Conservation (phyloP, 2,888 invertebrate genomes). For the Hipparchia sbordonii region DNA sequence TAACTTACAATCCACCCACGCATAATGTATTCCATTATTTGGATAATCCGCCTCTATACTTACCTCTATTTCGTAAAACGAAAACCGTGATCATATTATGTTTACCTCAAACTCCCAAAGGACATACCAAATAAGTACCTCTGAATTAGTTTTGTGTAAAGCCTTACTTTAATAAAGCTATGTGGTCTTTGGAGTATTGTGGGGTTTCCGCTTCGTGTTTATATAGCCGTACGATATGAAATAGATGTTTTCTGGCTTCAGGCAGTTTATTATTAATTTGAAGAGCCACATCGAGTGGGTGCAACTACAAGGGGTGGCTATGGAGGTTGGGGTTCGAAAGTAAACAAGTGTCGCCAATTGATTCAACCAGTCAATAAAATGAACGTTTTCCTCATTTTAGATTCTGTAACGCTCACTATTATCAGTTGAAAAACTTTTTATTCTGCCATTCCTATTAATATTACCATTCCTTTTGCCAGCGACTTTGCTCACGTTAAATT, state of each 20-base stretch:
- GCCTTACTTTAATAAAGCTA: slow-evolving; percentile 76
- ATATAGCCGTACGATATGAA: slow-evolving; percentile 73
- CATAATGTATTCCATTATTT: slow-evolving; percentile 17
- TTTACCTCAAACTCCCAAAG: slow-evolving; percentile 57
- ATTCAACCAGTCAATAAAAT: slow-evolving; percentile 70
- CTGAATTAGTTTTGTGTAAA: slow-evolving; percentile 76
- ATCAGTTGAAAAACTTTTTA: neutral
- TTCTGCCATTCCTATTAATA: too few relatives aligned
- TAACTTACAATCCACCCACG: neutral
- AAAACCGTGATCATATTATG: slow-evolving; percentile 30
- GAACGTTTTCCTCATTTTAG: slow-evolving; percentile 58
- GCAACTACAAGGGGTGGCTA: slow-evolving; percentile 61
- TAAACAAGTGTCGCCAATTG: slow-evolving; percentile 74
- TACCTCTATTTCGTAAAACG: slow-evolving; percentile 26
- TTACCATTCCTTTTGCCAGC: too few relatives aligned
- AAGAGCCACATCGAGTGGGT: slow-evolving; percentile 62
- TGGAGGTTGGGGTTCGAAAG: slow-evolving; percentile 64
- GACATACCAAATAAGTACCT: slow-evolving; percentile 65
- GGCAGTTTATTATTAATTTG: slow-evolving; percentile 82
- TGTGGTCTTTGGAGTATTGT: slow-evolving; percentile 74
- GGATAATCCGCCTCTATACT: slow-evolving; percentile 10
- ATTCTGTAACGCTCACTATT: slow-evolving; percentile 23
- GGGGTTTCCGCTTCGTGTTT: slow-evolving; percentile 66
- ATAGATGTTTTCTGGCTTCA: slow-evolving; percentile 81
- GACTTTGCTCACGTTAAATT: too few relatives aligned